Evolutionary conservation across 2,113 vertebrate genomes (phyloP).

Genomic region (Chionomys nivalis): DNA sequence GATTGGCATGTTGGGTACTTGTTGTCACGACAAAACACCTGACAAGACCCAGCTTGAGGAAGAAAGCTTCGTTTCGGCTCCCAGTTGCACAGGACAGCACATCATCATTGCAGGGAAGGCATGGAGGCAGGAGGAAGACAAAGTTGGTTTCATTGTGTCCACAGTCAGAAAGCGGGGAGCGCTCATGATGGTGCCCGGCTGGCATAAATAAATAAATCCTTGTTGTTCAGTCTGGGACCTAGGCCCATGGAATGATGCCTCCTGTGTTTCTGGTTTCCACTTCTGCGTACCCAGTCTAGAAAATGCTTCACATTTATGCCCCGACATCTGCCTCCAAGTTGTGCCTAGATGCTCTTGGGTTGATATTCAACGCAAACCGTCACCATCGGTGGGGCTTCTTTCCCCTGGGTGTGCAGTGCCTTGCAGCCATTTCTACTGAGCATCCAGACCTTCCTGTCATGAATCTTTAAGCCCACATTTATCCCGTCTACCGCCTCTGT

Average conservation of each 20-base stretch:
- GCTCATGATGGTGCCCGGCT: not conserved
- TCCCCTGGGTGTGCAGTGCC: no score
- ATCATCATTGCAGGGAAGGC: no score
- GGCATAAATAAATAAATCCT: not conserved
- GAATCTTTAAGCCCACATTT: not conserved
- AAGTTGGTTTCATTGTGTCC: not conserved
- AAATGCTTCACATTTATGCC: not conserved
- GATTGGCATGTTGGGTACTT: not conserved
- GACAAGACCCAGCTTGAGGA: not conserved
- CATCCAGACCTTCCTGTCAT: rapidly evolving
- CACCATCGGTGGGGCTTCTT: no score
- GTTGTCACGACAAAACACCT: not conserved
- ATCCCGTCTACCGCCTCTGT: rapidly evolving
- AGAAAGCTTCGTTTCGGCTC: not conserved
- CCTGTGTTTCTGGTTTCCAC: not conserved
- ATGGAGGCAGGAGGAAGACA: not conserved
- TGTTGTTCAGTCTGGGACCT: not conserved
- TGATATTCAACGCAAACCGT: no score
- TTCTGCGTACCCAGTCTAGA: not conserved
- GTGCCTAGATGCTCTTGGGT: not conserved
- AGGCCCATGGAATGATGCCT: not conserved
- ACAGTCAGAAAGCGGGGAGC: not conserved
- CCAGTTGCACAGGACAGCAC: not conserved
- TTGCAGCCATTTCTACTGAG: not conserved
- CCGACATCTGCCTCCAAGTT: not conserved